Conservation (phyloP, 2,113 vertebrate species). For the Odocoileus hemionus region DNA sequence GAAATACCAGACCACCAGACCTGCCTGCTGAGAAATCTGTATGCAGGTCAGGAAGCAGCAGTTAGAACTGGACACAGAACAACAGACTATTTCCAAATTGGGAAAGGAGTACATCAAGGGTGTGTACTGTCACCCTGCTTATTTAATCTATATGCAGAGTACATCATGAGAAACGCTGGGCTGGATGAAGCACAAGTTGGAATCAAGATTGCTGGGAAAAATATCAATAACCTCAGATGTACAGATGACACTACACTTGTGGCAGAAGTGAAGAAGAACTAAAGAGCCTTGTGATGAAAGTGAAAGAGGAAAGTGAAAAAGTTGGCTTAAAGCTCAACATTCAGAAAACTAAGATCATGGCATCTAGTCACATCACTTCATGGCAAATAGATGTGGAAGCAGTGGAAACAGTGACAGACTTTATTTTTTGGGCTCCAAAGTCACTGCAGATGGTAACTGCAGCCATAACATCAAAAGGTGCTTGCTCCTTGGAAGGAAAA, state of each 20-base stretch:
- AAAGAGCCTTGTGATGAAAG: not conserved
- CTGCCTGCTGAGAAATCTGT: not conserved
- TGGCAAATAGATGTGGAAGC: not conserved
- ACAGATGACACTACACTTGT: not conserved
- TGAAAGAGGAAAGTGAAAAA: not conserved
- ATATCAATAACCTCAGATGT: not conserved
- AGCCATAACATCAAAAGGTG: not conserved
- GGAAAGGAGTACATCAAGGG: not conserved
- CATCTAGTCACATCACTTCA: not conserved
- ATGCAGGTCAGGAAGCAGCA: not conserved
- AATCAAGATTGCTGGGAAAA: not conserved
- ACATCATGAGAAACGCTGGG: not conserved
- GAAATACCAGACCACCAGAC: not conserved
- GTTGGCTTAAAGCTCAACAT: not conserved
- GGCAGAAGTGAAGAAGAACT: not conserved
- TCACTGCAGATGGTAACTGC: not conserved
- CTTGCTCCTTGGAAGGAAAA: not conserved
- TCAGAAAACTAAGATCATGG: not conserved
- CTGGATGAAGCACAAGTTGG: not conserved
- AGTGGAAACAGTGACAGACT: not conserved
- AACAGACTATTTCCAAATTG: not conserved
- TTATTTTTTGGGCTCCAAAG: not conserved
- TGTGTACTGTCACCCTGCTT: not conserved
- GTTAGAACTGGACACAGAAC: not conserved
- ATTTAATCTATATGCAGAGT: not conserved